Conservation (phyloP, 2,888 invertebrate genomes). For the Clusia tigrina region DNA sequence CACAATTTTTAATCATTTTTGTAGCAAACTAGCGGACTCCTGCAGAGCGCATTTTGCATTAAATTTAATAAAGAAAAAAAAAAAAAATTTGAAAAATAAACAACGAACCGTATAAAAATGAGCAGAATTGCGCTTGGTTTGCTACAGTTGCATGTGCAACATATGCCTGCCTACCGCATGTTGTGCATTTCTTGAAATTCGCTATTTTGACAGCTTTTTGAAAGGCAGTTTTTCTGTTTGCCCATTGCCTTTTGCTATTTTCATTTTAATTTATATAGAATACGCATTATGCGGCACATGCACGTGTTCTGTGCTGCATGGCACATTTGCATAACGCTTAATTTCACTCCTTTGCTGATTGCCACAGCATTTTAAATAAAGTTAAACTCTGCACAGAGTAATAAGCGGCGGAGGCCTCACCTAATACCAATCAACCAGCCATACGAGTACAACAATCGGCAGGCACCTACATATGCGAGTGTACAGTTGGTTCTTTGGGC, state of each 20-base stretch:
- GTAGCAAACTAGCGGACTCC: too few species aligned
- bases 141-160: neutral
- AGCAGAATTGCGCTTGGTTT: neutral
- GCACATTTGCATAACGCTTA: neutral
- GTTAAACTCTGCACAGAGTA: neutral
- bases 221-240: neutral
- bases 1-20: neutral
- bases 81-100: too few species aligned
- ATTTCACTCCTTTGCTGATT: neutral
- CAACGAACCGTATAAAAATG: too few species aligned
- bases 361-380: slow-evolving; percentile 1
- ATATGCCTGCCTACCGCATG: neutral
- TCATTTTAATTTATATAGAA: neutral
- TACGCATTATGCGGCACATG: neutral
- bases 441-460: neutral
- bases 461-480: neutral
- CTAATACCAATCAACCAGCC: neutral
- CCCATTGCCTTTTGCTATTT: neutral
- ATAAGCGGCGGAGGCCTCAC: neutral
- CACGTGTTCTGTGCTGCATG: neutral
- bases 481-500: neutral
- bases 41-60: too few species aligned
- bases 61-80: too few species aligned
- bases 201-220: neutral
- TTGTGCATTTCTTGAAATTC: neutral